Conservation (phyloP, 2,888 invertebrate genomes). For the Lottia scabra region DNA sequence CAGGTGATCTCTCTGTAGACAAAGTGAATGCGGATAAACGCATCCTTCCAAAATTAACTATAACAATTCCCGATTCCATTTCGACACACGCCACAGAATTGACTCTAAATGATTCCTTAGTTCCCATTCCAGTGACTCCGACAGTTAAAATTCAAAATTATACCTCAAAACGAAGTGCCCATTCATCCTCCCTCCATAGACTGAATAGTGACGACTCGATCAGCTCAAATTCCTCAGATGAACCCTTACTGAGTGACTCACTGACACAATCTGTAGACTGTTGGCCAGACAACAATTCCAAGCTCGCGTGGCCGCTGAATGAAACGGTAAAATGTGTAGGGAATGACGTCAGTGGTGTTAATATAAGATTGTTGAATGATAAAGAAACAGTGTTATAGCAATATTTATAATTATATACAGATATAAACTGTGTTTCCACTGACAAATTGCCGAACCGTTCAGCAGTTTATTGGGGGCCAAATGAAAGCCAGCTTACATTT, state of each 20-base stretch:
- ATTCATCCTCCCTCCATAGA: background rate
- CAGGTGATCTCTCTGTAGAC: background rate
- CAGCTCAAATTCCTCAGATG: conserved; percentile 35
- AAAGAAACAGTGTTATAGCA: background rate
- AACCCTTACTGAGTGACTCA: conserved; percentile 14
- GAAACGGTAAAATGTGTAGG: background rate
- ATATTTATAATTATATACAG: no score
- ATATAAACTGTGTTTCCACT: no score
- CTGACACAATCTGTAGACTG: background rate
- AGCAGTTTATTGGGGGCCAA: no score
- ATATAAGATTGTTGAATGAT: background rate
- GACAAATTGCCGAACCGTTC: no score
- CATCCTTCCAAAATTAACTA: conserved; percentile 22
- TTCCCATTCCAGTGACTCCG: conserved; percentile 39
- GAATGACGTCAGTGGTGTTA: background rate
- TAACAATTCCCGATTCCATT: conserved; percentile 15
- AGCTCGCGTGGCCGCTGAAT: background rate
- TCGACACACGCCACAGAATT: background rate
- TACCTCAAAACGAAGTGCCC: conserved; percentile 12
- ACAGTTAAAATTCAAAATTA: conserved; percentile 36
- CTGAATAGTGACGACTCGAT: conserved; percentile 27
- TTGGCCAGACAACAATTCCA: background rate
- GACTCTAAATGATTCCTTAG: conserved; percentile 21
- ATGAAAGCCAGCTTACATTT: no score
- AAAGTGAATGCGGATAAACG: conserved; percentile 5